Conservation (phyloP, 2,888 invertebrate species). For the Isoperla grammatica region DNA sequence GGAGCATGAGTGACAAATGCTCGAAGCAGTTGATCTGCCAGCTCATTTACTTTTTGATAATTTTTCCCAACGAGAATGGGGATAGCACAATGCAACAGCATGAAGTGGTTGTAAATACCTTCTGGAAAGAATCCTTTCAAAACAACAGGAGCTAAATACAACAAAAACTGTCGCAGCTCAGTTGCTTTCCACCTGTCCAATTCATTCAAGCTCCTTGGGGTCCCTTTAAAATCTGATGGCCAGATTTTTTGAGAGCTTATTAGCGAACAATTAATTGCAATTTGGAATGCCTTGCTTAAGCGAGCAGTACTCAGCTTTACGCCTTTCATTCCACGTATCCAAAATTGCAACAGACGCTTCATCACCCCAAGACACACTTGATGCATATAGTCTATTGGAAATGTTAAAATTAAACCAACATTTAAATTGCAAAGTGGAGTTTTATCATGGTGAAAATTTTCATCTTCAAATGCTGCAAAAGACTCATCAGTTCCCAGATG, state of each 20-base stretch:
- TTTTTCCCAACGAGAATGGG: background rate
- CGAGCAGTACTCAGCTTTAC: too few relatives aligned
- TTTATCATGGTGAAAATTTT: too few relatives aligned
- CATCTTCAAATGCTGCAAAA: too few relatives aligned
- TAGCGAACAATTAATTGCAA: background rate
- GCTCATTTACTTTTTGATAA: background rate
- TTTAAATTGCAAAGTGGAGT: too few relatives aligned
- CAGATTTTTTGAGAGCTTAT: background rate
- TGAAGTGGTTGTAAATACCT: background rate
- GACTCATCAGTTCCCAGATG: conserved; percentile 1
- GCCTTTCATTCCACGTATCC: too few relatives aligned
- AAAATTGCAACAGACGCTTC: background rate
- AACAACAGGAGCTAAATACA: background rate
- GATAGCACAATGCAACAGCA: background rate
- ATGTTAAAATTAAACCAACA: too few relatives aligned
- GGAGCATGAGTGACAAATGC: background rate
- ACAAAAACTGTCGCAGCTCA: background rate
- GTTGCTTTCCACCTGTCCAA: background rate
- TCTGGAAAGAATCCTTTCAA: background rate
- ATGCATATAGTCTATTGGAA: too few relatives aligned
- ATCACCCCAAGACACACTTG: too few relatives aligned
- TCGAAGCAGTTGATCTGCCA: background rate
- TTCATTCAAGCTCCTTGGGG: background rate
- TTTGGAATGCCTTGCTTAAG: background rate
- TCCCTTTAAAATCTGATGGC: background rate